Evolutionary conservation across 2,113 vertebrate genomes (phyloP).

Genomic region (Lycaon pictus): DNA sequence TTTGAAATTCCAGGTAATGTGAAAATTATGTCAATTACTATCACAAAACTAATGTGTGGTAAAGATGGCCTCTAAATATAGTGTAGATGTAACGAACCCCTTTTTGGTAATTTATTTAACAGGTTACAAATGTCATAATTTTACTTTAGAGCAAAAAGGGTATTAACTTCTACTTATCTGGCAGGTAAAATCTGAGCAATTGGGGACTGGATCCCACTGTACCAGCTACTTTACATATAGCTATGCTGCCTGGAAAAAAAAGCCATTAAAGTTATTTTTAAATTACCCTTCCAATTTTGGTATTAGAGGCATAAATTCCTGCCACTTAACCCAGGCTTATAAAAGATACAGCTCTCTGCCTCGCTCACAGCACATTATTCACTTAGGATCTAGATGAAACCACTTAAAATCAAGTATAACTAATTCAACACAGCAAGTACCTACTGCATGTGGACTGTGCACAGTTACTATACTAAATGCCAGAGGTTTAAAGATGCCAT

Average conservation of each 20-base stretch:
- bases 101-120: conserved; percentile 61
- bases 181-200: background rate
- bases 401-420: conserved; percentile 60
- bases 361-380: conserved; percentile 53
- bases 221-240: background rate
- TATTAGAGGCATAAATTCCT: conserved; percentile 53
- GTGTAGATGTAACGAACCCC: background rate
- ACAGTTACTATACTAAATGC: background rate
- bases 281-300: conserved; percentile 64
- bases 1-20: conserved; percentile 9
- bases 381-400: conserved; percentile 61
- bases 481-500: background rate
- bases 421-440: background rate
- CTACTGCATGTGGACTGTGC: background rate
- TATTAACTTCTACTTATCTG: conserved; percentile 37
- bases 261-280: conserved; percentile 64
- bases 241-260: background rate
- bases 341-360: background rate
- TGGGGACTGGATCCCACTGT: background rate
- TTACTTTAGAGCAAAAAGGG: background rate
- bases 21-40: conserved; percentile 26
- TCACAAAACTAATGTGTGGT: background rate
- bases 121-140: conserved; percentile 5
- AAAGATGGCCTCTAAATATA: conserved; percentile 31
- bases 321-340: conserved; percentile 46